Evolutionary conservation across 2,797 vertebrate species (phyloP).

Genomic region (Thaleichthys pacificus): DNA sequence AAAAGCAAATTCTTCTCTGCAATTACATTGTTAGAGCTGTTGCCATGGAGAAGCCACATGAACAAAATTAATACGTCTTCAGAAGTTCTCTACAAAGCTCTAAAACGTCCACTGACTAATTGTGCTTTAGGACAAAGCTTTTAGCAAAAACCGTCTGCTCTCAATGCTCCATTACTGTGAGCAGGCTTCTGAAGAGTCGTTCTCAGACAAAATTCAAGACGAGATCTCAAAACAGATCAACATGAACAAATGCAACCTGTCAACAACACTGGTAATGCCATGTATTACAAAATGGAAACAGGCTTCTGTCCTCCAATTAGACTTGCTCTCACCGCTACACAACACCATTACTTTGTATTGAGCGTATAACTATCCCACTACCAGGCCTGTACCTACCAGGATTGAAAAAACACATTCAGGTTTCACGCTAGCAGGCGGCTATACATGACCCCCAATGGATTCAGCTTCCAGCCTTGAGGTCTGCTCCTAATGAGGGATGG

Average conservation of each 20-base stretch:
- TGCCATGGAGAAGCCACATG: slow-evolving; percentile 54
- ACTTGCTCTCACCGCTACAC: neutral
- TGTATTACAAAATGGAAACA: neutral
- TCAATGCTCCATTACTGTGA: slow-evolving; percentile 61
- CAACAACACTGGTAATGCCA: slow-evolving; percentile 10
- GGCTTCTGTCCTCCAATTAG: neutral
- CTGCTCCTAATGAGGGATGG: slow-evolving; percentile 11
- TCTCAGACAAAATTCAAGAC: slow-evolving; percentile 66
- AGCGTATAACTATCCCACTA: neutral
- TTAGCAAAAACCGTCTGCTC: slow-evolving; percentile 74
- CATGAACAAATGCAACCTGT: slow-evolving; percentile 22
- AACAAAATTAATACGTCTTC: slow-evolving; percentile 51
- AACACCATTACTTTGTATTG: neutral
- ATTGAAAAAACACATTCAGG: slow-evolving; percentile 32
- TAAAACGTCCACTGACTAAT: slow-evolving; percentile 69
- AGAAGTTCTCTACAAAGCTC: slow-evolving; percentile 58
- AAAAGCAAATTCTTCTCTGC: slow-evolving; percentile 19
- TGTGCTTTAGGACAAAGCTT: slow-evolving; percentile 60
- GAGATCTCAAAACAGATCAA: slow-evolving; percentile 57
- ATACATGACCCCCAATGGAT: slow-evolving; percentile 30
- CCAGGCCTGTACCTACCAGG: slow-evolving; percentile 37
- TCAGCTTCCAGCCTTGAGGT: slow-evolving; percentile 31
- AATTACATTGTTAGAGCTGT: slow-evolving; percentile 24
- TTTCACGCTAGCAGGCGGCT: slow-evolving; percentile 11
- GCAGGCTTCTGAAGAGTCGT: slow-evolving; percentile 57